Evolutionary conservation across 2,888 invertebrate species (phyloP), one percentile per base, ranked within the genome.

Genomic region (Acleris sparsana): DNA sequence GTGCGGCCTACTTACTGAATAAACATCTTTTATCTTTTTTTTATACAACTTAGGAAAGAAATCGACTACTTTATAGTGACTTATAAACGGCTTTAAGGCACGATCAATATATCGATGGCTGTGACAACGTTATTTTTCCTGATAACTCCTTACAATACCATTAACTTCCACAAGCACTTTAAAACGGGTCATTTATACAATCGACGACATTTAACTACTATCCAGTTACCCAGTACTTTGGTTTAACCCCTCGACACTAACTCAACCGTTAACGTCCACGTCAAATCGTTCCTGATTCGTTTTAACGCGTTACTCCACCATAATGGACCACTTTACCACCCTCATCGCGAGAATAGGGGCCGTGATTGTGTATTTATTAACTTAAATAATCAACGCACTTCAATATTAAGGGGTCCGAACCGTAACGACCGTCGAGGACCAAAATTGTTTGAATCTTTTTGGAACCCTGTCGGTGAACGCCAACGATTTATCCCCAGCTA

Each of bases 361-460:
- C 52, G 53, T 64, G 67, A 65, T 71, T 64, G 71, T 69, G 51
- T 68, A 73, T 73, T 71, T 71, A 71, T 72, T 73, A 72, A 73
- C 71, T 72, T 73, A 70, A 66, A 71, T 77, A 76, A 77, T 73
- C 73, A 74, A 68, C 70, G 71, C 75, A 71, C 73, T 74, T 76
- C 73, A 79, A 80, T 80, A 73, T 73, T 73, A 49, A 44, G 46
- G 25, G 25, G 58, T 60, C 33, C 53, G 62, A n/a, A 39, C 11
- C 73, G 33, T 18, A 57, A 62, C 22, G 66, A 2, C 56, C 25
- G 25, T 39, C 46, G 5, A 9, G 13, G 13, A 39, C 13, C n/a
- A n/a, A 46, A 7, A 46, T 5, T 5, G 44, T 46, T n/a, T 46
- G 46, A 46, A n/a, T 46, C 17, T n/a, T 13, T 39, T 3, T 39